Conservation (phyloP, 1,140 invertebrate species). For the Atta colombica region DNA sequence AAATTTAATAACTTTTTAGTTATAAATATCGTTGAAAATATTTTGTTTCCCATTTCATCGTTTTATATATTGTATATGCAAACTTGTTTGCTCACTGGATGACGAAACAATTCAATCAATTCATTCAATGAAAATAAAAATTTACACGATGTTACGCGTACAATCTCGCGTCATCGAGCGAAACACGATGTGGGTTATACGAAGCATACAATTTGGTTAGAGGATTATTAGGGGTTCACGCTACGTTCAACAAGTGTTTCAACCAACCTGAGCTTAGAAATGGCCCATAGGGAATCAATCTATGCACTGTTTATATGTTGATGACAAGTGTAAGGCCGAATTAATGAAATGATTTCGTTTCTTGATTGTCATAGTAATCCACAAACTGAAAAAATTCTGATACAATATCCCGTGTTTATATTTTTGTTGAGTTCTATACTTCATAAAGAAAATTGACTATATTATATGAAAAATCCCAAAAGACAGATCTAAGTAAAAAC, state of each 20-base stretch:
- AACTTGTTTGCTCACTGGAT: background rate
- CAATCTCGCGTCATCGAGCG: conserved; percentile 13
- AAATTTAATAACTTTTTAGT: background rate
- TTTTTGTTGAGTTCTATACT: background rate
- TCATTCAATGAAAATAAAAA: conserved; percentile 30
- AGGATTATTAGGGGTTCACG: conserved; percentile 56
- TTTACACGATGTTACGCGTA: conserved; percentile 21
- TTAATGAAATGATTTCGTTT: conserved; percentile 38
- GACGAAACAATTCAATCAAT: conserved; percentile 12
- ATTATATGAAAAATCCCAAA: background rate
- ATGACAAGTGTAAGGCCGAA: conserved; percentile 1
- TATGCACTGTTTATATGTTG: conserved; percentile 59
- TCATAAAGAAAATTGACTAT: background rate
- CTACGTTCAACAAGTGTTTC: conserved; percentile 62
- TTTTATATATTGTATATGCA: background rate
- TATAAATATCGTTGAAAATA: background rate
- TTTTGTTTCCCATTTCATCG: background rate
- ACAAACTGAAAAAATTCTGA: background rate
- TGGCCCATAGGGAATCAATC: conserved; percentile 53
- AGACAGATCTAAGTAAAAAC: background rate
- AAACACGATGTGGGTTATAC: conserved; percentile 39
- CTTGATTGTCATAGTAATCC: background rate
- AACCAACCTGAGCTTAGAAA: conserved; percentile 58
- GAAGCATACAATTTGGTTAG: conserved; percentile 56
- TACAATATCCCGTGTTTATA: background rate